Base-by-base conservation (phyloP, 2,113 vertebrate species). In the Calidris pugnax region DNA sequence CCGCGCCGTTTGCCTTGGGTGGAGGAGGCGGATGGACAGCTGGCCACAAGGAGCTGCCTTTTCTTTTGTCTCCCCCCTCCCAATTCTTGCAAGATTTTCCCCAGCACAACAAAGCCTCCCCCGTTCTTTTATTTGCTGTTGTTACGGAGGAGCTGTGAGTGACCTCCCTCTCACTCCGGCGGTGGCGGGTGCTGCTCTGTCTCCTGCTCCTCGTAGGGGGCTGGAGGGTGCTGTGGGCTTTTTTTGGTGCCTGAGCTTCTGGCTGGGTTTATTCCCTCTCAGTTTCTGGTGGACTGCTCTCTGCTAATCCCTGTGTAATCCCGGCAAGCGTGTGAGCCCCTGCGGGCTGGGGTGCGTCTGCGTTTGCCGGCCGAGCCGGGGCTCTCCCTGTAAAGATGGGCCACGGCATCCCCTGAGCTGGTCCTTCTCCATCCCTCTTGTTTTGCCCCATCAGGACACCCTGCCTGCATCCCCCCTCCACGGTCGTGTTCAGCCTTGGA, bases 241-340 rank as follows among this genome's bases (percentile, higher is more conserved):
- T 50, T 33, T 32, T 48, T 47, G 2, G 47, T 57, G 67, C 53
- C 81, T 10, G 12, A 1, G 62, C 64, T 84, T 56, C 89, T 48
- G 71, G 12, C 81, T 51, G 64, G 6, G 30, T 71, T 73, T 14
- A 53, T 91, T 67, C 88, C 59, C 76, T 89, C 89, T 68, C 39
- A 2, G 17, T 84, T 93, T 48, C 63, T 79, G 47, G 2, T 62
- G 17, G 26, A 2, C n/a, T 21, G 60, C 76, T 87, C 93, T 51
- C 53, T 64, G 73, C 77, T 96, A 94, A 96, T 91, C 74, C 78
- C 89, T 2, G 5, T 27, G 32, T 89, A 91, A 96, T 96, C 89
- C 87, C 10, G 0, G 59, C 8, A 4, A 17, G 37, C 7, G 5
- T 2, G 1, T 15, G 67, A 85, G 73, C 81, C 55, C 0, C 0